Conservation (phyloP, 2,797 vertebrate genomes). For the Alosa sapidissima region DNA sequence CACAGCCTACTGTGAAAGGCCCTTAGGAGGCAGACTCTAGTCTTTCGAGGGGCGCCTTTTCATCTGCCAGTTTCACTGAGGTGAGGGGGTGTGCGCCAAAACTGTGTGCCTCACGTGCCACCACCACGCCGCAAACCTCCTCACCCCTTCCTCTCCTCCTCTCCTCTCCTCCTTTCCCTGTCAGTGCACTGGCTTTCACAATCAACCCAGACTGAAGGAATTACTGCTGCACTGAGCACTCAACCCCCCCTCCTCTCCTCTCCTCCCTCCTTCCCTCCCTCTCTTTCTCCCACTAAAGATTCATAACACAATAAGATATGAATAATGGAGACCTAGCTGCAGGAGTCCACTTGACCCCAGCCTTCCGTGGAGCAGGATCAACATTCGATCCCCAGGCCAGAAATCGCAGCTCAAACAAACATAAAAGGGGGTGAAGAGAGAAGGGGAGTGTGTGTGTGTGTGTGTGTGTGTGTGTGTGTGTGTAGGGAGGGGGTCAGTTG, state of each 20-base stretch:
- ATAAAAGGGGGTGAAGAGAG: conserved; percentile 16
- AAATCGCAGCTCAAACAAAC: conserved; percentile 61
- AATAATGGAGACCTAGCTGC: conserved; percentile 67
- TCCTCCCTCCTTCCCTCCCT: neutral
- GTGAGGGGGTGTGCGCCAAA: conserved; percentile 16
- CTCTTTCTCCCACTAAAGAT: conserved; percentile 20
- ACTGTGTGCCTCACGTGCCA: conserved; percentile 17
- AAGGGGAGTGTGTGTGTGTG: conserved; percentile 16
- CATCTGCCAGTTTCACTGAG: conserved; percentile 5
- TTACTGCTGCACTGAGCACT: conserved; percentile 38
- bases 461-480: conserved; percentile 7
- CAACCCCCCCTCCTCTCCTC: neutral
- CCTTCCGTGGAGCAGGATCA: conserved; percentile 66
- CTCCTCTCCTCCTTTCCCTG: neutral
- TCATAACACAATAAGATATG: conserved; percentile 57
- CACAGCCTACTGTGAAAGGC: conserved; percentile 48
- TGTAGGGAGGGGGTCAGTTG: neutral
- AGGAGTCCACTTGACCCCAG: conserved; percentile 69
- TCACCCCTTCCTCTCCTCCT: neutral
- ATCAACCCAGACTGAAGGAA: conserved; percentile 34
- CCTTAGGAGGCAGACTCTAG: conserved; percentile 42
- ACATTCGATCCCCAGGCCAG: conserved; percentile 61
- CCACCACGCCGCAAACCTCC: neutral
- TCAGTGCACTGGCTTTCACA: conserved; percentile 39
- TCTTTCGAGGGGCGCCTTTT: conserved; percentile 25